These are phyloP conservation scores for Sarcophaga rosellei DNA, from an alignment of 2,888 invertebrate genomes.

Conservation along the genomic window DNA sequence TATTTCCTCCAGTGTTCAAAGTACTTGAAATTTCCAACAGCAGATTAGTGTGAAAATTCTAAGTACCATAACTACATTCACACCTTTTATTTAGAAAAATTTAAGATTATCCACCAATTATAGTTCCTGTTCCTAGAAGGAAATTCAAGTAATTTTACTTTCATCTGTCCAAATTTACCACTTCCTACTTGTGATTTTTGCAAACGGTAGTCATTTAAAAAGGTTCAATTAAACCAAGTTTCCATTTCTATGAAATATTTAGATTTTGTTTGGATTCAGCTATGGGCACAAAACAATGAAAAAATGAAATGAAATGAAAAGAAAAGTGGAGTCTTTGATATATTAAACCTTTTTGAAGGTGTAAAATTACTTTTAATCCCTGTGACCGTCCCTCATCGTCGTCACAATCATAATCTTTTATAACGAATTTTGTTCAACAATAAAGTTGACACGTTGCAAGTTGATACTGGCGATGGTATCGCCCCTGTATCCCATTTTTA, in stretches of 20 bases:
- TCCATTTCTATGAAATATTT: background rate
- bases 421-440: conserved; percentile 37
- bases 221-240: too few relatives aligned
- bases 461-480: conserved; percentile 45
- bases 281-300: background rate
- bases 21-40: too few relatives aligned
- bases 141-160: too few relatives aligned
- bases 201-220: too few relatives aligned
- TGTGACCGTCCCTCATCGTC: conserved; percentile 32
- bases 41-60: too few relatives aligned
- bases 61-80: too few relatives aligned
- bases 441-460: conserved; percentile 47
- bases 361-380: conserved; percentile 67
- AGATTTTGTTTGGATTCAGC: background rate
- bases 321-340: conserved; percentile 42
- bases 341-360: conserved; percentile 55
- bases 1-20: too few relatives aligned
- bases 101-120: too few relatives aligned
- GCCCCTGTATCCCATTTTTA: conserved; percentile 39
- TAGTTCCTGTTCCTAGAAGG: too few relatives aligned
- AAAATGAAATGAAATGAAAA: background rate
- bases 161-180: too few relatives aligned
- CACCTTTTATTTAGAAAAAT: too few relatives aligned
- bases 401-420: conserved; percentile 46
- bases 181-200: too few relatives aligned